Percentiles rank a stretch among this genome's conserved stretches.
Conservation (phyloP, 1,140 invertebrate genomes). For the Aricia agestis region DNA sequence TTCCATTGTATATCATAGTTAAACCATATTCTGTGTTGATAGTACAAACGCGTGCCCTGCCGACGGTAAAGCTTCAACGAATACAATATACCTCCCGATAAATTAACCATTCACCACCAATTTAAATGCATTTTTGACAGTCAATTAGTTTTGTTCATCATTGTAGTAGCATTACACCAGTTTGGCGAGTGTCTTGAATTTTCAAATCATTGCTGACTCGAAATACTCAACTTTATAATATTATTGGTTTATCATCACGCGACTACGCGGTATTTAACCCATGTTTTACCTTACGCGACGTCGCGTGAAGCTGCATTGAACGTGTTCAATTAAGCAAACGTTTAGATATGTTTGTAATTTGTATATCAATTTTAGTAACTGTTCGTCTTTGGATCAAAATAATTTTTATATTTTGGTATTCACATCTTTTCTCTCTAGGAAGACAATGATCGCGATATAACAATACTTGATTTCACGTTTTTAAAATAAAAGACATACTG, state of each 20-base stretch:
- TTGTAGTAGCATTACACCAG: slow-evolving; percentile 45
- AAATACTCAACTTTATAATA: too few species aligned
- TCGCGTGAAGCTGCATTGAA: background rate
- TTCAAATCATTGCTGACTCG: too few species aligned
- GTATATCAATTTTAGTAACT: background rate
- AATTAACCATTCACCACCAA: slow-evolving; percentile 43
- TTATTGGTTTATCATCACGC: too few species aligned
- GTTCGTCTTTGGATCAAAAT: background rate
- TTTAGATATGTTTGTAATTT: too few species aligned
- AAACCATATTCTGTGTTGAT: slow-evolving; percentile 11
- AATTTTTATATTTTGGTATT: background rate
- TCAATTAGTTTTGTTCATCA: slow-evolving; percentile 43
- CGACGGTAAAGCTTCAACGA: slow-evolving; percentile 51
- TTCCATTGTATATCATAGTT: slow-evolving; percentile 2
- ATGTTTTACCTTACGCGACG: background rate
- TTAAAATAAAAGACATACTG: background rate
- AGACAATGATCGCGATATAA: slow-evolving; percentile 8
- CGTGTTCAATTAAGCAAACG: background rate
- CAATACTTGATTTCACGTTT: background rate
- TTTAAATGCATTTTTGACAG: slow-evolving; percentile 69
- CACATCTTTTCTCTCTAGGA: slow-evolving; percentile 4
- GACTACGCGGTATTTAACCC: too few species aligned
- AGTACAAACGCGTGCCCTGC: slow-evolving; percentile 14
- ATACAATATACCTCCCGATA: slow-evolving; percentile 39
- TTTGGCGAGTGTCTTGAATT: background rate